Percentiles rank a stretch among this genome's conserved stretches.
Evolutionary conservation across 2,113 vertebrate genomes (phyloP).

Genomic region (Arothron firmamentum): DNA sequence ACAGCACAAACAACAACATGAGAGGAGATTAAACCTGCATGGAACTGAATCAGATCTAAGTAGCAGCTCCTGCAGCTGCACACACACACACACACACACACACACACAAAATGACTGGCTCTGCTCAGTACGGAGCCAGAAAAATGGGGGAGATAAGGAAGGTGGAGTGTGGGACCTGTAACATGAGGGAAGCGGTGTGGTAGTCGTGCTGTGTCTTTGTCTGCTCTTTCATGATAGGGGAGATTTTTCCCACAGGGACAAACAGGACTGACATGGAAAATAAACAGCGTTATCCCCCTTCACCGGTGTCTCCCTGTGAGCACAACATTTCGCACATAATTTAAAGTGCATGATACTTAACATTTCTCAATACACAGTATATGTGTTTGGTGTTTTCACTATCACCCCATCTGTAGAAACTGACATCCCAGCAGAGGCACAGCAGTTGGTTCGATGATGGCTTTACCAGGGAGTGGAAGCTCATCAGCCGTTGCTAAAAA

Average conservation of each 20-base stretch:
- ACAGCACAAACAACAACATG: conserved; percentile 16
- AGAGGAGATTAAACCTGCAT: conserved; percentile 24
- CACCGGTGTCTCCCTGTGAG: not conserved
- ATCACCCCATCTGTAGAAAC: conserved; percentile 1
- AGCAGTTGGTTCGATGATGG: not conserved
- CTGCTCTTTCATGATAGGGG: conserved; percentile 38
- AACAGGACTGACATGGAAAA: conserved; percentile 36
- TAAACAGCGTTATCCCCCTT: not conserved
- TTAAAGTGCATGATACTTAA: not conserved
- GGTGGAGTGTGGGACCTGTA: not conserved
- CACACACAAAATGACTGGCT: no score
- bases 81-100: not conserved
- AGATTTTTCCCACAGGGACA: conserved; percentile 39
- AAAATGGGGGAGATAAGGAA: not conserved
- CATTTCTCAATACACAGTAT: not conserved
- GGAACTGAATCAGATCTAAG: conserved; percentile 16
- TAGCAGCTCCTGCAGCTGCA: conserved; percentile 1
- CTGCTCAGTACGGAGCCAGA: not conserved
- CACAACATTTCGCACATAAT: not conserved
- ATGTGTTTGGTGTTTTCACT: not conserved
- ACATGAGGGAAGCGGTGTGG: not conserved
- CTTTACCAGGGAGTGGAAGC: conserved; percentile 11
- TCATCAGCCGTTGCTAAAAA: conserved; percentile 48
- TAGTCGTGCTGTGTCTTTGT: conserved; percentile 18
- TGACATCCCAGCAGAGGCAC: not conserved